Conservation (phyloP, 2,797 vertebrate genomes). For the Bucorvus abyssinicus region DNA sequence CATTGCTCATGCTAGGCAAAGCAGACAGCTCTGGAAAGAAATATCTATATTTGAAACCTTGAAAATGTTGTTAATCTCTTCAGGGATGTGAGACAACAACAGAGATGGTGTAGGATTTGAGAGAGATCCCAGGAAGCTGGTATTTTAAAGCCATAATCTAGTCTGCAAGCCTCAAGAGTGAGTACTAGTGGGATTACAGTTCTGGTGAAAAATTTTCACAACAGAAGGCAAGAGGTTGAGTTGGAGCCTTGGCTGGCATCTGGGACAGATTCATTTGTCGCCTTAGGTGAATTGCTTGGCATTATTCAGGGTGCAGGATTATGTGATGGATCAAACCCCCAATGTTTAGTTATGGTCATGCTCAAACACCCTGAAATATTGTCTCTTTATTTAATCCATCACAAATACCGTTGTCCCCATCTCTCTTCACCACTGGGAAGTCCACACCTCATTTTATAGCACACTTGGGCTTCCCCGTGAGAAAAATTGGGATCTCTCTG, state of each 20-base stretch:
- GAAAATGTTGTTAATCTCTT: slow-evolving; percentile 38
- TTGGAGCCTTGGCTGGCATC: neutral
- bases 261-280: neutral
- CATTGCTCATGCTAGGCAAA: slow-evolving; percentile 31
- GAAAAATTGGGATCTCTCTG: neutral
- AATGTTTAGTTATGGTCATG: neutral
- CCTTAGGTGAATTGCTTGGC: neutral
- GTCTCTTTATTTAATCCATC: neutral
- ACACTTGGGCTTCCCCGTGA: neutral
- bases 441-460: neutral
- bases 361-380: neutral
- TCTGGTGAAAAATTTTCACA: slow-evolving; percentile 12
- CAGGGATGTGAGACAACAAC: slow-evolving; percentile 8
- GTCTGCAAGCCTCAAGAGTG: neutral
- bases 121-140: neutral
- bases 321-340: neutral
- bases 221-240: neutral
- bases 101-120: slow-evolving; percentile 14
- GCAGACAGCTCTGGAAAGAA: slow-evolving; percentile 36
- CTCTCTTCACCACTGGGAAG: neutral
- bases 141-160: neutral
- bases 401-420: neutral
- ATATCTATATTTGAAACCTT: slow-evolving; percentile 17
- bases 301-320: neutral
- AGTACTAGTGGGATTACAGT: neutral